phyloP scores from a whole-genome alignment of 2,797 vertebrate species.

The Borostomias antarcticus region DNA sequence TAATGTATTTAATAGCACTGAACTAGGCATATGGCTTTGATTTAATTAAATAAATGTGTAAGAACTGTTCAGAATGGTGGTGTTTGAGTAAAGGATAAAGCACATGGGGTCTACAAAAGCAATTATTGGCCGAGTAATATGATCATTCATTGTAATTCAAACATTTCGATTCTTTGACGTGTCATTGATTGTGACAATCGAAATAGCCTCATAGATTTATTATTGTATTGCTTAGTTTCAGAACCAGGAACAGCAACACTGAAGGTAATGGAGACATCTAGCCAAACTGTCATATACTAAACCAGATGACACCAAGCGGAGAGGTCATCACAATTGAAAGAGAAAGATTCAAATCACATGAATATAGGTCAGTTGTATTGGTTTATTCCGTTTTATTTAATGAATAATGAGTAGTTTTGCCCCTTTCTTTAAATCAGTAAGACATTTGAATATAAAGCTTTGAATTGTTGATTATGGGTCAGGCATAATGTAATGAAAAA shows the following conservation, averaged over 20 bases:
- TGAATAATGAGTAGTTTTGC: not conserved
- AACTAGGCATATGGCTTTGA: not conserved
- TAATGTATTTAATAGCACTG: not conserved
- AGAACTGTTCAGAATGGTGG: not conserved
- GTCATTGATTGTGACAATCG: no score
- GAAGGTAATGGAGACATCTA: not conserved
- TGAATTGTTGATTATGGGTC: not conserved
- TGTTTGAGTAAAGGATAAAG: no score
- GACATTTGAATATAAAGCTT: constrained; percentile 5
- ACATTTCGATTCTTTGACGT: no score
- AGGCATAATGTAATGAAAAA: not conserved
- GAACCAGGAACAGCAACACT: not conserved
- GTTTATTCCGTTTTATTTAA: constrained; percentile 1
- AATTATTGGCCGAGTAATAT: no score
- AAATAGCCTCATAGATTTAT: no score
- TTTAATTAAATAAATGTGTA: not conserved
- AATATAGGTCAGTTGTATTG: not conserved
- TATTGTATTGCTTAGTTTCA: no score
- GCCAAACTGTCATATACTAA: not conserved
- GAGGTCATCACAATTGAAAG: not conserved
- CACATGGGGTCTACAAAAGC: no score
- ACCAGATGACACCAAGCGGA: not conserved
- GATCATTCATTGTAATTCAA: no score
- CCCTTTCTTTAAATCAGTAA: not conserved
- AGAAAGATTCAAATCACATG: no score